Percentiles rank a stretch among this genome's conserved stretches.
Evolutionary conservation across 1,140 invertebrate species (phyloP).

Genomic region (Copidosoma floridanum): DNA sequence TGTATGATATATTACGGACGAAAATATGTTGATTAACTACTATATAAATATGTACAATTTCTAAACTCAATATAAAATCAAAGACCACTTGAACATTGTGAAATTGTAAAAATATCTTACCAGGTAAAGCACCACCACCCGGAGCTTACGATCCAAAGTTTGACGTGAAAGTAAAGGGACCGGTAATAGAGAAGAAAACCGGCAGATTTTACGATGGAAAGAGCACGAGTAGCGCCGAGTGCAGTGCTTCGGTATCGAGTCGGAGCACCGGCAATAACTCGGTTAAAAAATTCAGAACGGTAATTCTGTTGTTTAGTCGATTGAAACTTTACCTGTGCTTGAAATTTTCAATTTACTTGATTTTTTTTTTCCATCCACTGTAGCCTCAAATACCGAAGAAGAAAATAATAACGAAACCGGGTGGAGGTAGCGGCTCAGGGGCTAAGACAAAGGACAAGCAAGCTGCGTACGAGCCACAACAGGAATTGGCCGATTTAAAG

Average conservation of each 20-base stretch:
- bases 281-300: conserved; percentile 34
- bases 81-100: too few relatives aligned
- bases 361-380: too few relatives aligned
- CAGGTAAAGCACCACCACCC: conserved; percentile 51
- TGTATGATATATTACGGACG: too few relatives aligned
- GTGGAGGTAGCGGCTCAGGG: conserved; percentile 22
- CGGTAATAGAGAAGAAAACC: conserved; percentile 41
- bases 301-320: too few relatives aligned
- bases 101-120: too few relatives aligned
- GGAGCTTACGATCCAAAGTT: conserved; percentile 54
- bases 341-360: too few relatives aligned
- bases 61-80: too few relatives aligned
- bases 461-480: conserved; percentile 36
- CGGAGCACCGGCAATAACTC: conserved; percentile 31
- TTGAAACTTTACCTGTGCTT: too few relatives aligned
- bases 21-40: too few relatives aligned
- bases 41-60: too few relatives aligned
- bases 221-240: conserved; percentile 45
- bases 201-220: conserved; percentile 43
- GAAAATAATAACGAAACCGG: conserved; percentile 30
- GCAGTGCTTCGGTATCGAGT: conserved; percentile 38
- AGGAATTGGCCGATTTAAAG: conserved; percentile 50
- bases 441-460: conserved; percentile 29
- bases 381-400: conserved; percentile 45
- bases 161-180: conserved; percentile 45